A percentile compares a stretch with the other conserved stretches of the same genome.
These are phyloP conservation scores for Liposcelis brunnea DNA, from an alignment of 2,888 invertebrate species.

Conservation along the genomic window DNA sequence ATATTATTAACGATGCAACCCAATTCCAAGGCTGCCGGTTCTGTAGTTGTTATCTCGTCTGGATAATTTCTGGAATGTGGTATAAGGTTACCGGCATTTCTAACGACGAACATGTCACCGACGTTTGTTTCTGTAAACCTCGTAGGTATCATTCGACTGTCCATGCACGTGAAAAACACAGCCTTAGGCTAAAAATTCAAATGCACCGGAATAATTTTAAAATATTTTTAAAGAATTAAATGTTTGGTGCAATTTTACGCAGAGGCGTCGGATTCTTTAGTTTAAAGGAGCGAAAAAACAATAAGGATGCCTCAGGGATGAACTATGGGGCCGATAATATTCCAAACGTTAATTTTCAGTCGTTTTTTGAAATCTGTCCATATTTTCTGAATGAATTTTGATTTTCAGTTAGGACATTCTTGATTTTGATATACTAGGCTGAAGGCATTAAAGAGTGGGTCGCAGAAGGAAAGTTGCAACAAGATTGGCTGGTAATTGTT, in stretches of 20 bases:
- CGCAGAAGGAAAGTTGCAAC: no score
- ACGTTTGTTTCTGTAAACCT: conserved; percentile 88
- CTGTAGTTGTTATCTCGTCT: conserved; percentile 78
- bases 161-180: conserved; percentile 95
- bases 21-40: conserved; percentile 88
- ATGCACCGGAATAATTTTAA: conserved; percentile 13
- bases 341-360: no score
- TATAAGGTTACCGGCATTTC: conserved; percentile 92
- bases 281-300: no score
- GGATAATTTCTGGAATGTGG: conserved; percentile 79
- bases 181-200: conserved; percentile 68
- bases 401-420: no score
- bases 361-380: no score
- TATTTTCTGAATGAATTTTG: no score
- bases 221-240: not conserved
- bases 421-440: no score
- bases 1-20: conserved; percentile 86
- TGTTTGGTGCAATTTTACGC: not conserved
- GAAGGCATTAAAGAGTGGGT: no score
- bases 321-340: no score
- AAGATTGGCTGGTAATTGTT: no score
- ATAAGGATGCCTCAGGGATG: no score
- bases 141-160: conserved; percentile 92
- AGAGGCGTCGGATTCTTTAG: no score
- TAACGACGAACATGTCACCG: conserved; percentile 95